phyloP scores from a whole-genome alignment of 2,888 invertebrate species.

The Cremastinae sp. region DNA sequence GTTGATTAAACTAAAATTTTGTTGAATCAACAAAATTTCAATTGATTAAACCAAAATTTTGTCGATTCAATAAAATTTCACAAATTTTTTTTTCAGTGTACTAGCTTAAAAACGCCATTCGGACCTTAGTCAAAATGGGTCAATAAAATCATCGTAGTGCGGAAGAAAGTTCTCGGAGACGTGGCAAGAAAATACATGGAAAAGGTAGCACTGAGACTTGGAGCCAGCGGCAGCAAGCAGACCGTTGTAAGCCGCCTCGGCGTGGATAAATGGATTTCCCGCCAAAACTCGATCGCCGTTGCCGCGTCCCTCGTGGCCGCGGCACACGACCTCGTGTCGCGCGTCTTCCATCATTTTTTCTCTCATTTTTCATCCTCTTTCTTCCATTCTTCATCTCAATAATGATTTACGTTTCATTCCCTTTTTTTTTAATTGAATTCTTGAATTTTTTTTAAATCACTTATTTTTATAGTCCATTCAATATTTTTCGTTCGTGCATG shows the following conservation, averaged over 20 bases:
- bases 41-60: no score
- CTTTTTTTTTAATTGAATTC: neutral
- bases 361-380: neutral
- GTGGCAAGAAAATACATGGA: conserved; percentile 7
- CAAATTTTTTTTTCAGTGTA: no score
- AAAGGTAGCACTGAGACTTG: conserved; percentile 2
- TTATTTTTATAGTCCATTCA: neutral
- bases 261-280: conserved; percentile 44
- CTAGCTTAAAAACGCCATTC: no score
- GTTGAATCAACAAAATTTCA: no score
- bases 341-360: conserved; percentile 35
- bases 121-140: conserved; percentile 10
- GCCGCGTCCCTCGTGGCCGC: conserved; percentile 25
- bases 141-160: conserved; percentile 5
- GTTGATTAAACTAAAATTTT: no score
- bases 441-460: neutral
- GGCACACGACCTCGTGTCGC: conserved; percentile 5
- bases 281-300: conserved; percentile 51
- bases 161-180: neutral
- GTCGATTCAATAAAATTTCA: no score
- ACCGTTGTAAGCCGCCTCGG: conserved; percentile 28
- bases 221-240: conserved; percentile 25
- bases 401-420: neutral
- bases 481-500: conserved; percentile 11
- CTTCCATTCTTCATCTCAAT: neutral